Percentiles rank a stretch among this genome's conserved stretches.
Evolutionary conservation across 2,797 vertebrate genomes (phyloP).

Genomic region (Poeciliopsis turneri): DNA sequence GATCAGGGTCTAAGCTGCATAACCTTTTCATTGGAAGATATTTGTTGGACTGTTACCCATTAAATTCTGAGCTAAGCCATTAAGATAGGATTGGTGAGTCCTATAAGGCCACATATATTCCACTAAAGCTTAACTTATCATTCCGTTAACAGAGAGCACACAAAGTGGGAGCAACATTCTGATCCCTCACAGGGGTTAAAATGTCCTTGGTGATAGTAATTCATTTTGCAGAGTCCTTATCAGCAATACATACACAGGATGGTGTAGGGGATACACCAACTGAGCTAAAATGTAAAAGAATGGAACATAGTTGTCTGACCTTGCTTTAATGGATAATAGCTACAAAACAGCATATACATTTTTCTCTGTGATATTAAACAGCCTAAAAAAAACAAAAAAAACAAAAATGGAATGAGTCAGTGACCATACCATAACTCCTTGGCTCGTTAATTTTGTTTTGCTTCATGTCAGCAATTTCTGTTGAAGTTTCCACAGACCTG

Average conservation of each 20-base stretch:
- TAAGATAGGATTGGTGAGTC: constrained; percentile 7
- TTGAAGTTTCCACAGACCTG: constrained; percentile 18
- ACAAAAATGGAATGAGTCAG: constrained; percentile 39
- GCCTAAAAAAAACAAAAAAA: constrained; percentile 37
- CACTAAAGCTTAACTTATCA: constrained; percentile 24
- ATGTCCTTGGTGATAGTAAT: constrained; percentile 61
- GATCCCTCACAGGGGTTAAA: constrained; percentile 53
- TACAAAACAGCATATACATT: constrained; percentile 3
- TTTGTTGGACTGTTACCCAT: constrained; percentile 7
- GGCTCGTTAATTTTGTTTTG: constrained; percentile 43
- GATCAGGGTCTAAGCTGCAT: background rate
- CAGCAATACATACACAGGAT: constrained; percentile 53
- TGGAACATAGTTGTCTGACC: constrained; percentile 24
- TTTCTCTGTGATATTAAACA: constrained; percentile 13
- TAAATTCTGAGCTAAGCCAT: constrained; percentile 14
- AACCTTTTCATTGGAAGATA: background rate
- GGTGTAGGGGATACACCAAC: constrained; percentile 49
- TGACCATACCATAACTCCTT: constrained; percentile 22
- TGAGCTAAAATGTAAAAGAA: constrained; percentile 51
- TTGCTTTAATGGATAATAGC: constrained; percentile 14
- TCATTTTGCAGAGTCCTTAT: constrained; percentile 69
- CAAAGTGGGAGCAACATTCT: constrained; percentile 45
- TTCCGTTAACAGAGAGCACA: constrained; percentile 36
- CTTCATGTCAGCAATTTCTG: constrained; percentile 38
- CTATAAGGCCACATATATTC: constrained; percentile 8